A percentile compares a stretch with the other conserved stretches of the same genome.
Evolutionary conservation across 2,797 vertebrate species (phyloP).

Genomic region (Pseudomugil gertrudae): DNA sequence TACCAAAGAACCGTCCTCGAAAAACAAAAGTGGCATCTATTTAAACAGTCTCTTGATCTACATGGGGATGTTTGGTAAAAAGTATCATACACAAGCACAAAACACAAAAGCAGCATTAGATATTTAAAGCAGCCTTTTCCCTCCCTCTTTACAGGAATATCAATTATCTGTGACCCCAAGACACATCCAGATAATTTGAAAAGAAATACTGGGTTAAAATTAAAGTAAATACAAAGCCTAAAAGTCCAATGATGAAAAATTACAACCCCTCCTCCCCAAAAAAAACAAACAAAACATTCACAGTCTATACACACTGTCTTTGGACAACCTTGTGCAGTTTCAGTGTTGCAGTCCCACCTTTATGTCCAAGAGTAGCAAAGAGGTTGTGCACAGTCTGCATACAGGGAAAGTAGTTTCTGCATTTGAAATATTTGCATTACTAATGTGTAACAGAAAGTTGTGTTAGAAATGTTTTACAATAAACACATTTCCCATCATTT

Average conservation of each 20-base stretch:
- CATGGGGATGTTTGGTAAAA: conserved; percentile 28
- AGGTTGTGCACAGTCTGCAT: neutral
- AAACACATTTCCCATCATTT: too few species aligned
- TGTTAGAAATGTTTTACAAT: neutral
- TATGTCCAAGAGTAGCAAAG: conserved; percentile 1
- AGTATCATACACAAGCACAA: conserved; percentile 32
- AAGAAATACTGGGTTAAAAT: conserved; percentile 6
- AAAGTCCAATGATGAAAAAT: neutral
- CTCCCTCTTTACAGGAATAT: conserved; percentile 14
- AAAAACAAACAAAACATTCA: conserved; percentile 6
- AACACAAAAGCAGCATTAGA: conserved; percentile 43
- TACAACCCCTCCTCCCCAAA: neutral
- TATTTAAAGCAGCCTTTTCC: conserved; percentile 30
- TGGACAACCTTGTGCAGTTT: conserved; percentile 14
- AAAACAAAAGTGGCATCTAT: conserved; percentile 45
- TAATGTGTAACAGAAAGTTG: neutral
- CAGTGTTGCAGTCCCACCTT: conserved; percentile 8
- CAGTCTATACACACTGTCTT: conserved; percentile 37
- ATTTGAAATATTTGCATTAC: neutral
- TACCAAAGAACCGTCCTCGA: neutral
- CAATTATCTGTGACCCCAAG: conserved; percentile 12
- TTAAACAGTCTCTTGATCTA: conserved; percentile 30
- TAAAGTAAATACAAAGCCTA: conserved; percentile 4
- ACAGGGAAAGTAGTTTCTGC: neutral
- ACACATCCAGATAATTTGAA: neutral